Evolutionary conservation across 1,140 invertebrate species (phyloP), one percentile per base, ranked within the genome.

Genomic region (Bombus balteatus): DNA sequence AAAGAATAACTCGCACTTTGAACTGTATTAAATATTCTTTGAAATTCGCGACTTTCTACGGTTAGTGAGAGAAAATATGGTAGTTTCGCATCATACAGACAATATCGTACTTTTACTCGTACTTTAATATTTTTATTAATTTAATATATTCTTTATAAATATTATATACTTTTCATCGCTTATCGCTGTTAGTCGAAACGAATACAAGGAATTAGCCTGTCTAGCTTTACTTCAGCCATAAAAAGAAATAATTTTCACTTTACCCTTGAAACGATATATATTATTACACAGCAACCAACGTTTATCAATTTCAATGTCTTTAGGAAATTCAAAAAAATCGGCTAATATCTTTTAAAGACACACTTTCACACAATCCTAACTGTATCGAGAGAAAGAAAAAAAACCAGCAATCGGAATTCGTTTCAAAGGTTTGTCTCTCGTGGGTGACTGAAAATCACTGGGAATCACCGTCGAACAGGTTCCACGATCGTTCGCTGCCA

Each of bases 381-480:
- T n/a, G 28, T 53, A 12, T 62, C 59, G 15, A 25, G 5, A 9
- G 32, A 28, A 8, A 22, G 13, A 32, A 66, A 66, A 18, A 6
- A 34, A 66, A 34, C 13, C 15, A 66, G 32, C 65, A 18, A 18
- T 2, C 32, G 34, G 78, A 47, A 80, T 47, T 70, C 41, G 13
- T 43, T 13, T n/a, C 41, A 34, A 75, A 53, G 73, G 41, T 25
- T 8, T 41, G 1, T 15, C 32, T 57, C 15, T 28, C 32, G 62
- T 75, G 73, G 28, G 25, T 28, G 65, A 47, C 10, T 59, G 82
- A 70, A 84, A 84, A 84, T 84, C 66, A 22, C 22, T 8, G 43
- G 32, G 66, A 70, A 78, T 78, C 43, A 70, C 76, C 62, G 65
- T 66, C 65, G 65, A 59, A 57, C 82, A 78, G 65, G 74, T 78